Conservation (phyloP, 2,113 vertebrate species). For the Chrysochloris asiatica region DNA sequence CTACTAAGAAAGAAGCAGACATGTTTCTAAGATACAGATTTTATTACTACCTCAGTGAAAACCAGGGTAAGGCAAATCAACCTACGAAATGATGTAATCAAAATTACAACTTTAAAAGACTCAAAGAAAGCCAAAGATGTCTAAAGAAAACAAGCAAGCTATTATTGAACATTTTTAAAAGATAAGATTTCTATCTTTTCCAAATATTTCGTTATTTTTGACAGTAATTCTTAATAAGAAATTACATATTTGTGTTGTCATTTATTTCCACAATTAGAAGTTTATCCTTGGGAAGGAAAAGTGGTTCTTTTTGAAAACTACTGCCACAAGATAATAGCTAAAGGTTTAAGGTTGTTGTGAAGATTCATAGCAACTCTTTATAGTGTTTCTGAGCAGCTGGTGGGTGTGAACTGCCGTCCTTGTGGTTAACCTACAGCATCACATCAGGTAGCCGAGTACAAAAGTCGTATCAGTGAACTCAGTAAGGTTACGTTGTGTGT, state of each 20-base stretch:
- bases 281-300: background rate
- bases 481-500: too few species aligned
- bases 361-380: too few species aligned
- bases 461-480: conserved; percentile 57
- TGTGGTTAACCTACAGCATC: too few species aligned
- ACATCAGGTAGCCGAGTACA: conserved; percentile 47
- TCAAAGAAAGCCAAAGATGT: conserved; percentile 5
- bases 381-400: too few species aligned
- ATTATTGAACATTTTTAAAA: conserved; percentile 37
- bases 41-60: conserved; percentile 60
- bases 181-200: background rate
- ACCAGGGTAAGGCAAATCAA: conserved; percentile 55
- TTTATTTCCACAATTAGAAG: conserved; percentile 52
- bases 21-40: conserved; percentile 47
- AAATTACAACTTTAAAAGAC: conserved; percentile 59
- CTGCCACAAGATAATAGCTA: conserved; percentile 46
- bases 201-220: conserved; percentile 44
- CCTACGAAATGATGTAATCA: conserved; percentile 33
- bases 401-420: too few species aligned
- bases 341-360: too few species aligned
- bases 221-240: conserved; percentile 13
- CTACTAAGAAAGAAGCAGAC: background rate
- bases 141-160: conserved; percentile 32
- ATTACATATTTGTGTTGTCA: conserved; percentile 11
- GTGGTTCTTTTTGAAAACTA: conserved; percentile 8